phyloP scores from a whole-genome alignment of 2,888 invertebrate genomes.

The Conomelus anceps region DNA sequence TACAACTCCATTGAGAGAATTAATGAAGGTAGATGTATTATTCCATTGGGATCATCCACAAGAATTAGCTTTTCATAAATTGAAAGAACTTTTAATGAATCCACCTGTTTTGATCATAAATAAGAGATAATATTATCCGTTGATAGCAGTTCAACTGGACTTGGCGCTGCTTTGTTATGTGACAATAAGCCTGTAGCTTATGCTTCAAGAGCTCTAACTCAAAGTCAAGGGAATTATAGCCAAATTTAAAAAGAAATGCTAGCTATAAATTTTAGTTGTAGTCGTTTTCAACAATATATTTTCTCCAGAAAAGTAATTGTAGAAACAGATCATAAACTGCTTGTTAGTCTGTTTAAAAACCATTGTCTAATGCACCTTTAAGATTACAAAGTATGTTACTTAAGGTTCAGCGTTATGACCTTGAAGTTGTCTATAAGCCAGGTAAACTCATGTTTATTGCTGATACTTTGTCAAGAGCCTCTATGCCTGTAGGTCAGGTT shows the following conservation, averaged over 20 bases:
- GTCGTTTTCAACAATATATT: constrained; percentile 38
- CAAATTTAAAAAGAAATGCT: constrained; percentile 39
- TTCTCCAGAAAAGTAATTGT: constrained; percentile 35
- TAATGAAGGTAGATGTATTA: too few relatives aligned
- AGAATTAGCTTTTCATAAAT: too few relatives aligned
- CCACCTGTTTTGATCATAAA: not conserved
- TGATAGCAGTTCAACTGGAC: constrained; percentile 1
- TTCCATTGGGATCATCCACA: too few relatives aligned
- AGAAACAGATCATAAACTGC: constrained; percentile 38
- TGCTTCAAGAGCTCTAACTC: constrained; percentile 37
- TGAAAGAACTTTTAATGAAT: too few relatives aligned
- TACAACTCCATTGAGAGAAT: constrained; percentile 1
- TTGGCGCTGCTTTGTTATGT: not conserved
- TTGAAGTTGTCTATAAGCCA: constrained; percentile 12
- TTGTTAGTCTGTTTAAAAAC: not conserved
- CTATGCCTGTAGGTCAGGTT: constrained; percentile 12
- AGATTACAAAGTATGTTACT: constrained; percentile 9
- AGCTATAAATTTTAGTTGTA: constrained; percentile 37
- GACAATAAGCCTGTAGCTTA: constrained; percentile 39
- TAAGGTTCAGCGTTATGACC: constrained; percentile 26
- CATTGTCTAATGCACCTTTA: not conserved
- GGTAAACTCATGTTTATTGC: constrained; percentile 18
- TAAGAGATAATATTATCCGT: not conserved
- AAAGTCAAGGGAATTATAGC: constrained; percentile 35
- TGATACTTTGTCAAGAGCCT: constrained; percentile 22